Conservation (phyloP, 1,140 invertebrate species). For the Phocides pigmalion region DNA sequence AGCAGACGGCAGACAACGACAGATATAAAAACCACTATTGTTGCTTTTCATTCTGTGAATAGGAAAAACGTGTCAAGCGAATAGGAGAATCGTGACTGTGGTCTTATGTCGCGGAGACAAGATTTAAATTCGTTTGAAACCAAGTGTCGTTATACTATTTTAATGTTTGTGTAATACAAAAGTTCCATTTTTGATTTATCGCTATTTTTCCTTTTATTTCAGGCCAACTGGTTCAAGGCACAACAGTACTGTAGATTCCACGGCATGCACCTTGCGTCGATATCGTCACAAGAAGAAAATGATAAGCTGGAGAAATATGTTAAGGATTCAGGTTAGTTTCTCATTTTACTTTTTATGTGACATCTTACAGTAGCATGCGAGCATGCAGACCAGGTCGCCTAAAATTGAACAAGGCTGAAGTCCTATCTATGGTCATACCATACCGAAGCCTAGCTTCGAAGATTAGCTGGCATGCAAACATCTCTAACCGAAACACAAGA, state of each 20-base stretch:
- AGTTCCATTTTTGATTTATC: slow-evolving; percentile 5
- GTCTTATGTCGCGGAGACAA: not conserved
- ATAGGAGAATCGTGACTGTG: too few relatives aligned
- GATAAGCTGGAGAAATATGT: slow-evolving; percentile 93
- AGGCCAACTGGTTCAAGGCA: slow-evolving; percentile 96
- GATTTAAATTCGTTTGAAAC: not conserved
- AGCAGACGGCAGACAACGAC: not conserved
- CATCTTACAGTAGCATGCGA: too few relatives aligned
- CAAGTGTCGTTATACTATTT: not conserved
- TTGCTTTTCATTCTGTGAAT: slow-evolving; percentile 18
- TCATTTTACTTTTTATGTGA: too few relatives aligned
- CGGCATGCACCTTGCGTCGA: slow-evolving; percentile 95
- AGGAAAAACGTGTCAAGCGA: slow-evolving; percentile 15
- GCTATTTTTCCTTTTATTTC: slow-evolving; percentile 57
- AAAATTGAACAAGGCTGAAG: too few relatives aligned
- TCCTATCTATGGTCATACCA: too few relatives aligned
- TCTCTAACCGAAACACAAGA: too few relatives aligned
- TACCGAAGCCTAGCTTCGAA: too few relatives aligned
- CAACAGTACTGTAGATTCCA: slow-evolving; percentile 96
- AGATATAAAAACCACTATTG: slow-evolving; percentile 20
- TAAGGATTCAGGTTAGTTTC: slow-evolving; percentile 87
- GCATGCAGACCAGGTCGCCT: too few relatives aligned
- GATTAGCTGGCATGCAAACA: too few relatives aligned
- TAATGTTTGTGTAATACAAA: not conserved
- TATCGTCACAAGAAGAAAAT: slow-evolving; percentile 94